Conservation (phyloP, 2,888 invertebrate species). For the Leptinotarsa juncta region DNA sequence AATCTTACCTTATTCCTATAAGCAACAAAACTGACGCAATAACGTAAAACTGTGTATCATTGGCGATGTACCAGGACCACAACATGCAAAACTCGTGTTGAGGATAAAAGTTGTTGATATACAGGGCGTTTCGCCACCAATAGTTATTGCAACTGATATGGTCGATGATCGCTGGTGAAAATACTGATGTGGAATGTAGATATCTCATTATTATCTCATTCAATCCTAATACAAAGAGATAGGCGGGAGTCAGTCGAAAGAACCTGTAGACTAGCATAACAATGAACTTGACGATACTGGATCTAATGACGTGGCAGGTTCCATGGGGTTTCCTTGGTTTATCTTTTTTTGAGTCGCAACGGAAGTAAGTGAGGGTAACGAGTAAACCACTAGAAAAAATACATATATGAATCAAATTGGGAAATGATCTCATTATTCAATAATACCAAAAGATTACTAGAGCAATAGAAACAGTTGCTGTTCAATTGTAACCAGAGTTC, state of each 20-base stretch:
- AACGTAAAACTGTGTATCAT: conserved; percentile 83
- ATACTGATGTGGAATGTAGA: conserved; percentile 75
- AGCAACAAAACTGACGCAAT: conserved; percentile 75
- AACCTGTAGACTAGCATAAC: conserved; percentile 74
- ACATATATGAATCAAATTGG: not conserved
- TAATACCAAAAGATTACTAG: too few relatives aligned
- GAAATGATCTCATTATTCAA: too few relatives aligned
- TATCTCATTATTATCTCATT: conserved; percentile 80
- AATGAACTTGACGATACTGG: conserved; percentile 64
- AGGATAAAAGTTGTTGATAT: conserved; percentile 84
- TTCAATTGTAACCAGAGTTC: too few relatives aligned
- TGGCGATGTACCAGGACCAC: conserved; percentile 87
- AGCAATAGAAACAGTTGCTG: too few relatives aligned
- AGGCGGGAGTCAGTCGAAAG: conserved; percentile 83
- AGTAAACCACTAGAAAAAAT: conserved; percentile 74
- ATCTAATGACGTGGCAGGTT: conserved; percentile 64
- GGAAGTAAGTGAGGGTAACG: conserved; percentile 78
- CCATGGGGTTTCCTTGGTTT: conserved; percentile 57
- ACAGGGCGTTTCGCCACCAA: conserved; percentile 89
- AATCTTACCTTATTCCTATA: conserved; percentile 75
- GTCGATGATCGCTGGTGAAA: conserved; percentile 78
- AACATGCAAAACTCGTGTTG: conserved; percentile 83
- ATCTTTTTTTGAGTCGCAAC: conserved; percentile 71
- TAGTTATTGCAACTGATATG: conserved; percentile 79
- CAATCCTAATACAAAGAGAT: conserved; percentile 81